Evolutionary conservation across 2,113 vertebrate genomes (phyloP).

Genomic region (Lutjanus erythropterus): DNA sequence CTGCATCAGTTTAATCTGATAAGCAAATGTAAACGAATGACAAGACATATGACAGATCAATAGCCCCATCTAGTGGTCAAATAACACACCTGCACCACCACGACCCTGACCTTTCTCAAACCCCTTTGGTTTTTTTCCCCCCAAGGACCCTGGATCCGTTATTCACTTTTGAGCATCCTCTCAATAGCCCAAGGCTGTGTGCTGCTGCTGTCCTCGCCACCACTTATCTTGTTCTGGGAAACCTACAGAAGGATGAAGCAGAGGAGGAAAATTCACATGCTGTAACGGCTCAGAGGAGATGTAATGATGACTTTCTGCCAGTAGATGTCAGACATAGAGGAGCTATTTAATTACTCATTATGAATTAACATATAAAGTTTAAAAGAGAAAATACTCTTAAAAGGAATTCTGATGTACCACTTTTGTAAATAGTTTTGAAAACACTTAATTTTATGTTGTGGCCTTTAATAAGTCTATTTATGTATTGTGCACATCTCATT

Average conservation of each 20-base stretch:
- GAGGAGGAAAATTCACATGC: not conserved
- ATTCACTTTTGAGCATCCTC: not conserved
- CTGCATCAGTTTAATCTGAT: not conserved
- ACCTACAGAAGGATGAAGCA: not conserved
- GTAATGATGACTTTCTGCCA: conserved; percentile 26
- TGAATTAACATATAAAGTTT: not conserved
- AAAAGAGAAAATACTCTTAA: not conserved
- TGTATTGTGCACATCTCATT: not conserved
- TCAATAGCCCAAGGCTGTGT: not conserved
- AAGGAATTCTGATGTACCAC: not conserved
- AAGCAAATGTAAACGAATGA: not conserved
- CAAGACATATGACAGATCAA: conserved; percentile 52
- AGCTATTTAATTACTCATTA: not conserved
- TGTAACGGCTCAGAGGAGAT: not conserved
- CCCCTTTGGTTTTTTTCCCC: not conserved
- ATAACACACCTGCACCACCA: not conserved
- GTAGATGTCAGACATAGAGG: not conserved
- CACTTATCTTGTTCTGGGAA: not conserved
- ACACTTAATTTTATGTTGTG: not conserved
- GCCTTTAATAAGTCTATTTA: not conserved
- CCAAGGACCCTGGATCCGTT: not conserved
- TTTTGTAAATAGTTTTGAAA: too few relatives aligned
- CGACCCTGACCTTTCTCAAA: not conserved
- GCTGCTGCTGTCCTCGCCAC: not conserved
- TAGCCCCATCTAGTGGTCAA: conserved; percentile 76